A percentile compares a stretch with the other conserved stretches of the same genome.
Conservation (phyloP, 2,113 vertebrate species). For the Ardeotis arabs region DNA sequence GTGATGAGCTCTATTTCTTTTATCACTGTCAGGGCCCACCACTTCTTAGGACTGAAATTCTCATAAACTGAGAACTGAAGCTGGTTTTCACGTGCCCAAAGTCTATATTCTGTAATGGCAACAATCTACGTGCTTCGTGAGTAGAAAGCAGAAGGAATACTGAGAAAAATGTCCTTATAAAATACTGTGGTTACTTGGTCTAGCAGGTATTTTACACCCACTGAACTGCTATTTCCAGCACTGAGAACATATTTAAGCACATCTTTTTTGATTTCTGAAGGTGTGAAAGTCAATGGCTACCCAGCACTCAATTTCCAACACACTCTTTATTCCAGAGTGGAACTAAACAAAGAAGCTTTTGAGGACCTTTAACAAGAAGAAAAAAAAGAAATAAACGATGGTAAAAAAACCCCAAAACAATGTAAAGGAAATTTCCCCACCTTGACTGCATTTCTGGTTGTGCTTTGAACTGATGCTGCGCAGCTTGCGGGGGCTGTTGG, state of each 20-base stretch:
- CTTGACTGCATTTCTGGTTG: slow-evolving; percentile 98
- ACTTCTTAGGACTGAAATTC: not conserved
- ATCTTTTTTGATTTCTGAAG: not conserved
- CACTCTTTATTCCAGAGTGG: not conserved
- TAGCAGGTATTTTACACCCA: not conserved
- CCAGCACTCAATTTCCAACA: not conserved
- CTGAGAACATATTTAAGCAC: not conserved
- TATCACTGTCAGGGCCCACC: not conserved
- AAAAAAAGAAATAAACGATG: not conserved
- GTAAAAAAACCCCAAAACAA: not conserved
- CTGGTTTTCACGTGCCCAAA: not conserved
- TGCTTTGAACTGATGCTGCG: slow-evolving; percentile 78
- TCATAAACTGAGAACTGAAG: not conserved
- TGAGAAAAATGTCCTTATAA: not conserved
- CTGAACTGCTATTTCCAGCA: not conserved
- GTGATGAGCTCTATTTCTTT: not conserved
- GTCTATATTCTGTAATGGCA: not conserved
- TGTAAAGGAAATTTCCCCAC: slow-evolving; percentile 68
- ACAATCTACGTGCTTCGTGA: not conserved
- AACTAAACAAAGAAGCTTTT: not conserved
- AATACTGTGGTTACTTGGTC: not conserved
- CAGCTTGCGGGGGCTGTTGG: slow-evolving; percentile 74
- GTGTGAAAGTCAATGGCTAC: not conserved
- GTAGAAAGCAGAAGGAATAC: not conserved
- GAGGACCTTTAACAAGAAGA: not conserved